These are phyloP conservation scores for Pseudomugil gertrudae DNA, from an alignment of 2,797 vertebrate species.

Conservation along the genomic window DNA sequence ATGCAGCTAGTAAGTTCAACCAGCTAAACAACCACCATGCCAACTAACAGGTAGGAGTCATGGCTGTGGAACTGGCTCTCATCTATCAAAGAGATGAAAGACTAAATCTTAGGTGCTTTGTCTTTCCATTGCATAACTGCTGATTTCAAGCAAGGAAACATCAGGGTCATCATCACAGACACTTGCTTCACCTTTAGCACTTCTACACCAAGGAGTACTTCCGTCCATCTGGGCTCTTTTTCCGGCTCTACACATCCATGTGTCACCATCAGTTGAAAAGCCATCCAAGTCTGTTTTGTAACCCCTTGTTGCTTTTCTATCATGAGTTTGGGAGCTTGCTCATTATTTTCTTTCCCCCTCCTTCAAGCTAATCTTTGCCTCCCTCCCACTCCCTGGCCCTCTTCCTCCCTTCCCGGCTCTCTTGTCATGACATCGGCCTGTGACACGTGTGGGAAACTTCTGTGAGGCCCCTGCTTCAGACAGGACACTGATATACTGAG, in stretches of 20 bases:
- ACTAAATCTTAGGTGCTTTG: constrained; percentile 19
- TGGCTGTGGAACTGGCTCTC: not conserved
- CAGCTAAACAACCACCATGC: constrained; percentile 58
- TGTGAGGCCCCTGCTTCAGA: constrained; percentile 68
- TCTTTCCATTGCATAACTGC: constrained; percentile 44
- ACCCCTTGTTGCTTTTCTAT: not conserved
- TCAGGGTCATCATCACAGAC: constrained; percentile 61
- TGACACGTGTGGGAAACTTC: constrained; percentile 79
- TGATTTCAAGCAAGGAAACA: constrained; percentile 36
- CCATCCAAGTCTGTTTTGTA: constrained; percentile 17
- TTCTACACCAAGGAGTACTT: constrained; percentile 62
- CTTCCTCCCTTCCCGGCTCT: constrained; percentile 39
- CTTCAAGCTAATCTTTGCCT: constrained; percentile 46
- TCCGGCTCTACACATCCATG: constrained; percentile 49
- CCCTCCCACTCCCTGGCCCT: constrained; percentile 39
- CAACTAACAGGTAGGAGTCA: constrained; percentile 39
- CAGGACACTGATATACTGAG: constrained; percentile 81
- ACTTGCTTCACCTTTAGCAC: constrained; percentile 62
- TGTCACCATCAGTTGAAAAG: constrained; percentile 19
- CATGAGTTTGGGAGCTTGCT: constrained; percentile 17
- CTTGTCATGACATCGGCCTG: constrained; percentile 72
- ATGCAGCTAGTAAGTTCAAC: constrained; percentile 38
- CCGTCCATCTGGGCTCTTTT: constrained; percentile 73
- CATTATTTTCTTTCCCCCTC: constrained; percentile 42
- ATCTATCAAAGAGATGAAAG: constrained; percentile 28